phyloP scores from a whole-genome alignment of 1,140 invertebrate genomes.

The Drosophila micromelanica region DNA sequence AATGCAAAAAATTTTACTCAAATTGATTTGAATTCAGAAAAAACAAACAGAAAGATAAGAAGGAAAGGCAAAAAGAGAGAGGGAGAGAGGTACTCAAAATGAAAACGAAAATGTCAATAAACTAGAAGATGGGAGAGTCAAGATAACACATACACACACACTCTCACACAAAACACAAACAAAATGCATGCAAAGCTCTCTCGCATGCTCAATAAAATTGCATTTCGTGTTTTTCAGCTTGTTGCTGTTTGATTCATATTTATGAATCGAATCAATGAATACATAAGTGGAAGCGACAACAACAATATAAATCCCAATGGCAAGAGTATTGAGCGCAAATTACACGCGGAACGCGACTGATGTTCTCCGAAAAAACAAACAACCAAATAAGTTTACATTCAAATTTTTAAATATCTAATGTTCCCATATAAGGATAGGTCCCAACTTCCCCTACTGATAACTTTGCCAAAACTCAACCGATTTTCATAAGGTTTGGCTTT shows the following conservation, averaged over 20 bases:
- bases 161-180: background rate
- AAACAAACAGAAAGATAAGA: conserved; percentile 34
- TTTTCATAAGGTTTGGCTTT: too few species aligned
- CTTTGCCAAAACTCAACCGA: too few species aligned
- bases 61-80: background rate
- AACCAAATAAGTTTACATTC: too few species aligned
- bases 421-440: too few species aligned
- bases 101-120: conserved; percentile 31
- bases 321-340: background rate
- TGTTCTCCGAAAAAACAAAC: background rate
- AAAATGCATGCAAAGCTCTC: conserved; percentile 3
- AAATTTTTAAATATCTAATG: too few species aligned
- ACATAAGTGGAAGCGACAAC: background rate
- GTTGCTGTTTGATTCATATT: conserved; percentile 3
- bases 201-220: conserved; percentile 9
- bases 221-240: conserved; percentile 11
- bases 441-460: too few species aligned
- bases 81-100: conserved; percentile 1
- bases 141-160: background rate
- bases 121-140: conserved; percentile 8
- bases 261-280: conserved; percentile 2
- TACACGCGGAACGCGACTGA: background rate
- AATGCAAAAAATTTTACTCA: conserved; percentile 29
- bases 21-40: conserved; percentile 25
- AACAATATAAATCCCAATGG: background rate